phyloP scores from a whole-genome alignment of 2,113 vertebrate genomes.

The Megaleporinus macrocephalus region DNA sequence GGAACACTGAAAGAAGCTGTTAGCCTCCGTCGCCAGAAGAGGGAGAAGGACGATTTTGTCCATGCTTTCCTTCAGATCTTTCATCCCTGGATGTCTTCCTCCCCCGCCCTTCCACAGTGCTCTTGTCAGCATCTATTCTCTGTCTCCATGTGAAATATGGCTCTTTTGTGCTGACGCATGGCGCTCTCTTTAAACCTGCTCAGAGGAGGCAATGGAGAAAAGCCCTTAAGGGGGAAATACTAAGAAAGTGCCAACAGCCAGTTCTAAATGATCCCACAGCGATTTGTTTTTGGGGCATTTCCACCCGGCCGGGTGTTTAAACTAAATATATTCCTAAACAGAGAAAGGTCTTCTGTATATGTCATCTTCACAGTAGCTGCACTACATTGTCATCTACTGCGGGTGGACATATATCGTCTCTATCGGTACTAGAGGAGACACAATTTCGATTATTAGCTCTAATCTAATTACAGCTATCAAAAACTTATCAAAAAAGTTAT shows the following conservation, averaged over 20 bases:
- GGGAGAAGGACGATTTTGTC: slow-evolving; percentile 30
- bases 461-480: too few species aligned
- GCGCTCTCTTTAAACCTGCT: slow-evolving; percentile 8
- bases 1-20: not conserved
- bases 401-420: not conserved
- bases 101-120: slow-evolving; percentile 5
- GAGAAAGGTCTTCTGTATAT: not conserved
- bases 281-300: not conserved
- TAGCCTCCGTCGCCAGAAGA: slow-evolving; percentile 37
- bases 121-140: slow-evolving; percentile 7
- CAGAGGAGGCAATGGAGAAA: not conserved
- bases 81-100: not conserved
- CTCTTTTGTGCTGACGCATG: slow-evolving; percentile 5
- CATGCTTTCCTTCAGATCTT: slow-evolving; percentile 9
- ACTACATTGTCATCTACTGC: not conserved
- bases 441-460: too few species aligned
- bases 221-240: not conserved
- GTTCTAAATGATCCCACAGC: not conserved
- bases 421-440: too few species aligned
- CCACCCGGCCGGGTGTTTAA: not conserved
- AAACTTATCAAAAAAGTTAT: too few species aligned
- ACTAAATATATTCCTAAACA: not conserved
- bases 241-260: not conserved
- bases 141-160: slow-evolving; percentile 27
- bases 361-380: not conserved